Evolutionary conservation across 2,888 invertebrate species (phyloP).

Genomic region (Falcaria lacertinaria): DNA sequence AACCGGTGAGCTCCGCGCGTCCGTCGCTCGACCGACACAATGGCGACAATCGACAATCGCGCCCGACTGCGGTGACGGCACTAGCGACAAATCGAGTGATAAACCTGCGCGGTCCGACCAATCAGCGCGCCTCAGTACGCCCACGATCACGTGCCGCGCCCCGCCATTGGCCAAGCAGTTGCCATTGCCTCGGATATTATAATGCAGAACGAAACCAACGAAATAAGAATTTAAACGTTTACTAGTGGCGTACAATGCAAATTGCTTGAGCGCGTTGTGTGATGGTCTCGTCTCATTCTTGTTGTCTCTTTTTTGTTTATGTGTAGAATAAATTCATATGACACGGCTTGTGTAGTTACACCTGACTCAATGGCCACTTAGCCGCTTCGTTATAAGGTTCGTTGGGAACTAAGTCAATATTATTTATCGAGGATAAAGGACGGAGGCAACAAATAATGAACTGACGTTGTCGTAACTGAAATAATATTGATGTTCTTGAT

Average conservation of each 20-base stretch:
- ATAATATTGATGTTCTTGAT: background rate
- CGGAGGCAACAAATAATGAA: background rate
- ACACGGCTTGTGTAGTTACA: constrained; percentile 43
- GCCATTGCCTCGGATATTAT: constrained; percentile 77
- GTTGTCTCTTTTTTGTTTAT: constrained; percentile 51
- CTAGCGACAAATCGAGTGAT: constrained; percentile 75
- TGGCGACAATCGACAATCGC: constrained; percentile 78
- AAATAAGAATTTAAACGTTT: constrained; percentile 77
- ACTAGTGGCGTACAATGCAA: constrained; percentile 72
- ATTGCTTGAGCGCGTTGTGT: constrained; percentile 69
- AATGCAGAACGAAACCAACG: constrained; percentile 76
- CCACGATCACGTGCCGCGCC: constrained; percentile 62
- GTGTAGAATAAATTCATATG: constrained; percentile 46
- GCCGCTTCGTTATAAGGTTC: constrained; percentile 37
- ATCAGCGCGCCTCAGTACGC: constrained; percentile 61
- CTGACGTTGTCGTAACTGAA: background rate
- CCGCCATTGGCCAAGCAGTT: constrained; percentile 74
- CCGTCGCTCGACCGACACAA: constrained; percentile 63
- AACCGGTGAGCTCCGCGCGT: constrained; percentile 57
- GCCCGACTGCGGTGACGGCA: constrained; percentile 70
- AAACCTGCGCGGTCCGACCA: constrained; percentile 62
- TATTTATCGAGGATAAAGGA: background rate
- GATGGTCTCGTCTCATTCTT: constrained; percentile 60
- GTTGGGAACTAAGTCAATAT: constrained; percentile 35
- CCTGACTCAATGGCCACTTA: constrained; percentile 46